Evolutionary conservation across 2,888 invertebrate species (phyloP).

Genomic region (Lamellibrachia columna): DNA sequence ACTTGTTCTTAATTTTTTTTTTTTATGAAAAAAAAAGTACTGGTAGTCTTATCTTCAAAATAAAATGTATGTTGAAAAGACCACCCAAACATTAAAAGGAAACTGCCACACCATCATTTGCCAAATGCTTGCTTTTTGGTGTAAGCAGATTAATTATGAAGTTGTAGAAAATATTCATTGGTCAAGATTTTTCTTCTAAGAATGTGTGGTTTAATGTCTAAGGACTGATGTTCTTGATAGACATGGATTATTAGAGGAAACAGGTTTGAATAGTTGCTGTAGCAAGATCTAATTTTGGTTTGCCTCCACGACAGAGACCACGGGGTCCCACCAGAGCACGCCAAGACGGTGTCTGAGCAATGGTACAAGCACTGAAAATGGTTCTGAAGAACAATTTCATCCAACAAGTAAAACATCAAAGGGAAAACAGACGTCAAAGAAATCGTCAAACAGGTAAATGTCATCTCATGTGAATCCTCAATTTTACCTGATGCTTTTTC

Average conservation of each 20-base stretch:
- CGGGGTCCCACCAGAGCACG: neutral
- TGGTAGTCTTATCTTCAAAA: too few species aligned
- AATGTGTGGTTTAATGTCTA: neutral
- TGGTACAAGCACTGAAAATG: neutral
- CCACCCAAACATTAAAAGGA: too few species aligned
- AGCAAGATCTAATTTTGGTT: neutral
- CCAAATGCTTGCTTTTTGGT: too few species aligned
- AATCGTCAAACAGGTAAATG: neutral
- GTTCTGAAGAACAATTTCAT: conserved; percentile 4
- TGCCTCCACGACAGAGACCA: neutral
- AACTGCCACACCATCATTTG: too few species aligned
- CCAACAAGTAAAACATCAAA: neutral
- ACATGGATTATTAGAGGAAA: neutral
- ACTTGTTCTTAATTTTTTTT: too few species aligned
- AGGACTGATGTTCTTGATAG: neutral
- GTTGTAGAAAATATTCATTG: too few species aligned
- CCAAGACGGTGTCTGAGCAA: neutral
- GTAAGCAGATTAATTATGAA: too few species aligned
- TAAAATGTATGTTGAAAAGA: too few species aligned
- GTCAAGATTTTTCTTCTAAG: neutral
- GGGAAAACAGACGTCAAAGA: neutral
- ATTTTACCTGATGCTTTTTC: neutral
- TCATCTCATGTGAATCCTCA: neutral
- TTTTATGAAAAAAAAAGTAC: too few species aligned
- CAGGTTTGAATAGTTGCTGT: neutral